Percentiles rank a stretch among this genome's conserved stretches.
These are phyloP conservation scores for Sylvia borin DNA, from an alignment of 2,797 vertebrate genomes.

Conservation along the genomic window DNA sequence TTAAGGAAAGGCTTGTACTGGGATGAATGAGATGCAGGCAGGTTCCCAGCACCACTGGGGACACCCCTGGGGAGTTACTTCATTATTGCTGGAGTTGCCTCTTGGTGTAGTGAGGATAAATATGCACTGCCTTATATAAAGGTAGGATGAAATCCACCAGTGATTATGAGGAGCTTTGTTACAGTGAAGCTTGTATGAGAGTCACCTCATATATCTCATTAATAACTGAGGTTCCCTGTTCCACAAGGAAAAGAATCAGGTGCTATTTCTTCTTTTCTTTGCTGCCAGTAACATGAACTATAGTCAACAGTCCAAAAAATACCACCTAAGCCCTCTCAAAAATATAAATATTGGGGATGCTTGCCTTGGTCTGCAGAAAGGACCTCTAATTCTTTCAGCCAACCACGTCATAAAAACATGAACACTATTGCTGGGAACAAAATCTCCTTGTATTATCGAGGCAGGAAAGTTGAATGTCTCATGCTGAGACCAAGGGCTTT, in stretches of 20 bases:
- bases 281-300: neutral
- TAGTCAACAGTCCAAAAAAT: neutral
- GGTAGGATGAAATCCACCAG: neutral
- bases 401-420: neutral
- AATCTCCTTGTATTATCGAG: neutral
- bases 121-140: neutral
- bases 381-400: neutral
- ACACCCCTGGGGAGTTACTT: neutral
- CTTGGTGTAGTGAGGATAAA: neutral
- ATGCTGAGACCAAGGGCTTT: neutral
- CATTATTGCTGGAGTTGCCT: neutral
- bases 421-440: neutral
- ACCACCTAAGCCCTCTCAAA: neutral
- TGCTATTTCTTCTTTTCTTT: slow-evolving; percentile 26
- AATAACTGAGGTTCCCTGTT: neutral
- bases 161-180: neutral
- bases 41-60: neutral
- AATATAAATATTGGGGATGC: neutral
- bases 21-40: neutral
- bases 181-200: neutral
- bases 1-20: rapidly evolving
- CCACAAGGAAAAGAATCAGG: neutral
- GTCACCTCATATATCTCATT: slow-evolving; percentile 7
- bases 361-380: neutral
- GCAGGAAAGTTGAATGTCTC: neutral